Percentiles rank a stretch among this genome's conserved stretches.
Evolutionary conservation across 2,113 vertebrate genomes (phyloP).

Genomic region (Clarias magur): DNA sequence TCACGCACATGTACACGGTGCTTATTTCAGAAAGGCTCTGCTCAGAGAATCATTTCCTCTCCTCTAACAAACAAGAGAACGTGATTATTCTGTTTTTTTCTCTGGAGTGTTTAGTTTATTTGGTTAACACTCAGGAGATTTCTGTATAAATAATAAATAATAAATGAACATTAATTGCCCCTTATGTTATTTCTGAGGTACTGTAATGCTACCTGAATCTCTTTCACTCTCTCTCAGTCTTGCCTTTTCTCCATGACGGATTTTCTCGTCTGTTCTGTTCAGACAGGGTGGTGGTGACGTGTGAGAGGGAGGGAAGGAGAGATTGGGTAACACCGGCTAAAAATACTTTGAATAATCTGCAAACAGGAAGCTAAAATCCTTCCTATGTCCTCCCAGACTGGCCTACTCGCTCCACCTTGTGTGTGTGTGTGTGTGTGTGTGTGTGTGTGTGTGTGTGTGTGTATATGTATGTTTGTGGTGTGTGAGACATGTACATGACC

Average conservation of each 20-base stretch:
- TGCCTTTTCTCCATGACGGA: neutral
- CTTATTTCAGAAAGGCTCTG: conserved; percentile 65
- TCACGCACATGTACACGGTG: conserved; percentile 37
- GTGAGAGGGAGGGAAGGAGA: conserved; percentile 61
- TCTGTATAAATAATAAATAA: neutral
- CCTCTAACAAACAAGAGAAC: neutral
- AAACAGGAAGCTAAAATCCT: conserved; percentile 54
- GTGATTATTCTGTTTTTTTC: neutral
- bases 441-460: conserved; percentile 1
- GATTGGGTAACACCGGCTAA: conserved; percentile 57
- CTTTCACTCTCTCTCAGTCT: neutral
- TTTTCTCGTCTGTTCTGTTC: conserved; percentile 17
- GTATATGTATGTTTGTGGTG: too few relatives aligned
- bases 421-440: neutral
- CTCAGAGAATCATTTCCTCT: conserved; percentile 69
- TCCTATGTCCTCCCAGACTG: conserved; percentile 21
- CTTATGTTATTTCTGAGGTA: neutral
- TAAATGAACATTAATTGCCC: neutral
- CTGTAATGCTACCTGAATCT: neutral
- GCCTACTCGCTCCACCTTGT: conserved; percentile 32
- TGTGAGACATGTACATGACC: neutral
- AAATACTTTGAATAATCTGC: conserved; percentile 59
- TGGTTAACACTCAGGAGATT: neutral
- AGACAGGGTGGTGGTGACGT: conserved; percentile 34
- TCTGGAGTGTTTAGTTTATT: neutral